Evolutionary conservation across 2,797 vertebrate species (phyloP), one percentile per base, ranked within the genome.

Genomic region (Xyrichtys novacula): DNA sequence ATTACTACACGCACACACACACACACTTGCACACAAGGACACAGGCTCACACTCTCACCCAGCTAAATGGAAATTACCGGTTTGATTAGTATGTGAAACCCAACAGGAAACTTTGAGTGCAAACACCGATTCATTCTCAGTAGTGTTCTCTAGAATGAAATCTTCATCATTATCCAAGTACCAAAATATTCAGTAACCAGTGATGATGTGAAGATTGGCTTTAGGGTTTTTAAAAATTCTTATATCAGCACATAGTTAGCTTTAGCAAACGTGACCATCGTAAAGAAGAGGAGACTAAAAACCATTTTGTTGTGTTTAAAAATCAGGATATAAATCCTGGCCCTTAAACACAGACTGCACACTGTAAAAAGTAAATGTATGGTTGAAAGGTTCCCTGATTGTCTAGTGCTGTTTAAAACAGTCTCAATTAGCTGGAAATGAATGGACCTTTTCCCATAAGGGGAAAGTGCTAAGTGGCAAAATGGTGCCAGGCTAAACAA

Each of bases 401-500:
- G 14, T 12, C 3, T 34, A 17, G 43, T 44, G 53, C 43, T n/a
- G 15, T 39, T 5, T 55, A 57, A 75, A 65, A 31, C 8, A 36
- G 29, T 44, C 50, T 62, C 43, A 72, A 70, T 68, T 74, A 71
- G 32, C 54, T 12, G 23, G 28, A 78, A 80, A 71, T 66, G 55
- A 69, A 12, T 1, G 0, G 6, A n/a, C 22, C 7, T 46, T 74
- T 68, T 65, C 49, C 55, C 48, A 47, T 52, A 25, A 68, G 44
- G 42, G 52, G 44, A 81, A 82, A 79, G 34, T 74, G 77, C 74
- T 78, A 46, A 84, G 59, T 55, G 61, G 68, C 46, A 78, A 56
- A 76, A 61, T 26, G 42, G 57, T 71, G 56, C 68, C 39, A 58
- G 22, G 26, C 60, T 53, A 82, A 80, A 89, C 69, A 80, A 76